Conservation (phyloP, 2,113 vertebrate species). For the Cephalopterus ornatus region DNA sequence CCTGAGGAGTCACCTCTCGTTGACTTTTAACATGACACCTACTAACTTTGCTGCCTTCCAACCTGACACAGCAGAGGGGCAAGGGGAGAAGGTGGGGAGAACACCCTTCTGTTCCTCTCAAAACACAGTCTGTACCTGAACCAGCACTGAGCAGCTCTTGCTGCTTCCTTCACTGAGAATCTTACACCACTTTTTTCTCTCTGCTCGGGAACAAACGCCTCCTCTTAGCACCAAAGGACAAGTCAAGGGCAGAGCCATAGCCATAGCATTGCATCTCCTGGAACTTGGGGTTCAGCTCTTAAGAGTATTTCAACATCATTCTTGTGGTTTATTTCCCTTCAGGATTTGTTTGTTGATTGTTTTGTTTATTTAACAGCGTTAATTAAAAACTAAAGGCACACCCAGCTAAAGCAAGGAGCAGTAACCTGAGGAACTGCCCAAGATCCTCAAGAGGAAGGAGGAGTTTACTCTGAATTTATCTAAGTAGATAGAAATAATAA, state of each 20-base stretch:
- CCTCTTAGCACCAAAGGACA: slow-evolving; percentile 1
- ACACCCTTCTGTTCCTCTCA: neutral
- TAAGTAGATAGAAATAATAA: neutral
- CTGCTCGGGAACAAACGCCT: neutral
- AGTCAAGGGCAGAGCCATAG: neutral
- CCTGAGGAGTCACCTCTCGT: neutral
- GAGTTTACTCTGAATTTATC: slow-evolving; percentile 2
- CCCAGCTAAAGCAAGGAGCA: slow-evolving; percentile 3
- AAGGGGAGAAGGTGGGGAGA: neutral
- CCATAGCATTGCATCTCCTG: neutral
- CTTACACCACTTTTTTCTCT: neutral
- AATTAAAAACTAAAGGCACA: slow-evolving; percentile 61
- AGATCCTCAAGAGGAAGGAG: slow-evolving; percentile 12
- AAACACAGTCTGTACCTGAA: neutral
- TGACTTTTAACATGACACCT: neutral
- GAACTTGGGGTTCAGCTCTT: neutral
- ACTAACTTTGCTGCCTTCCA: neutral
- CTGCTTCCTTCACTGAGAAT: neutral
- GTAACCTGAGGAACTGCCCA: slow-evolving; percentile 22
- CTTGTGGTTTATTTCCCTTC: slow-evolving; percentile 15
- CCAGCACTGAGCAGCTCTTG: rapidly evolving
- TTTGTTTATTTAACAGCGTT: slow-evolving; percentile 60
- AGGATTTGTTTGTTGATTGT: slow-evolving; percentile 56
- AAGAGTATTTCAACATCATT: slow-evolving; percentile 31
- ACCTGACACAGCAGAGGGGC: neutral